A percentile compares a stretch with the other conserved stretches of the same genome.
These are phyloP conservation scores for Cliona cf. orientalis DNA, from an alignment of 37 sponge, comb jelly and placozoan genomes.

Conservation along the genomic window DNA sequence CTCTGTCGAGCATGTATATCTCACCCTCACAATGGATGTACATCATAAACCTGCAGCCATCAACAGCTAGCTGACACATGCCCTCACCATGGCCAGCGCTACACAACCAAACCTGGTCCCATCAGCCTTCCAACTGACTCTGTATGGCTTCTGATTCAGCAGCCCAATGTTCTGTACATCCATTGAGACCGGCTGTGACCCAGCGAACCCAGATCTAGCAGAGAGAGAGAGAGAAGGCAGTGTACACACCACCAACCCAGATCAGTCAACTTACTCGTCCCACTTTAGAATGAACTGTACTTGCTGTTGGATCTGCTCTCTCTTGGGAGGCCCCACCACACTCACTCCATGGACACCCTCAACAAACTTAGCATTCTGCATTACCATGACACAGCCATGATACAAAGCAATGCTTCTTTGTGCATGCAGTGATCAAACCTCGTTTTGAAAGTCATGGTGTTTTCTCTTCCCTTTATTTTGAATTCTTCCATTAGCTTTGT, in stretches of 20 bases:
- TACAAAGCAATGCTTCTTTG: background rate
- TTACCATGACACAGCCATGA: background rate
- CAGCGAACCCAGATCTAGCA: conserved; percentile 85
- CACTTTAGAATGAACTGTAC: conserved; percentile 78
- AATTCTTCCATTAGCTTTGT: background rate
- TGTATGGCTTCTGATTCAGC: conserved; percentile 76
- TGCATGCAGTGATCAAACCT: conserved; percentile 25
- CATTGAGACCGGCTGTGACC: conserved; percentile 96
- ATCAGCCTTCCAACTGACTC: conserved; percentile 99
- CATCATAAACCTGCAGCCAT: conserved; percentile 78
- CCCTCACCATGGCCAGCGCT: background rate
- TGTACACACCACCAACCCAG: background rate
- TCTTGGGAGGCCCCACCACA: conserved; percentile 40
- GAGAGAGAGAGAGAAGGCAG: no score
- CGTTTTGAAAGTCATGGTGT: conserved; percentile 29
- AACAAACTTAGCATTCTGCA: conserved; percentile 65
- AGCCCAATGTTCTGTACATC: conserved; percentile 75
- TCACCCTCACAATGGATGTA: conserved; percentile 62
- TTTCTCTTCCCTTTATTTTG: conserved; percentile 6
- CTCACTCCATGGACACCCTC: conserved; percentile 39
- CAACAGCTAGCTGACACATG: background rate
- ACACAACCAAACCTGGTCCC: conserved; percentile 80
- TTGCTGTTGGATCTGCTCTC: conserved; percentile 61
- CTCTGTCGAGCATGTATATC: conserved; percentile 90
- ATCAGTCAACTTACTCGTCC: conserved; percentile 54